phyloP scores from a whole-genome alignment of 2,888 invertebrate genomes.

The Xylocampa areola region DNA sequence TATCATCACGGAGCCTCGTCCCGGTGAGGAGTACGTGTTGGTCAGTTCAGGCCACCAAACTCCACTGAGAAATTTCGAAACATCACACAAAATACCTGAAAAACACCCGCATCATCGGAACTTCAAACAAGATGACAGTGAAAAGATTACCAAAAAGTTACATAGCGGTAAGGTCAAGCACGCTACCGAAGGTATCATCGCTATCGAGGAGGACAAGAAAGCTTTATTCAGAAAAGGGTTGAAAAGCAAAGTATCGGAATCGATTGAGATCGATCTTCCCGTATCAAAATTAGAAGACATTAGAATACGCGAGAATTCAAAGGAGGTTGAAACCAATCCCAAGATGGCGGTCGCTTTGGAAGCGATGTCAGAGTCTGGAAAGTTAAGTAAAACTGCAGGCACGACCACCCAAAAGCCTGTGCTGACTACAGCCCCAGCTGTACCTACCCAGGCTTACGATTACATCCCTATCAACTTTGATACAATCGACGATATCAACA shows the following conservation, averaged over 20 bases:
- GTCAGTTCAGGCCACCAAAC: constrained; percentile 89
- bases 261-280: constrained; percentile 85
- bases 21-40: constrained; percentile 92
- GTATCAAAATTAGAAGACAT: constrained; percentile 86
- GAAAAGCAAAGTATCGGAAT: constrained; percentile 79
- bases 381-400: constrained; percentile 76
- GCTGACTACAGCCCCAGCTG: constrained; percentile 86
- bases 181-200: constrained; percentile 81
- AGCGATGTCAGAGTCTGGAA: constrained; percentile 86
- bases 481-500: constrained; percentile 86
- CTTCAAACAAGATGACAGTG: constrained; percentile 78
- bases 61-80: constrained; percentile 90
- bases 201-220: constrained; percentile 87
- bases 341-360: constrained; percentile 83
- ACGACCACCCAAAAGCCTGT: constrained; percentile 90
- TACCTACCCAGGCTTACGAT: constrained; percentile 78
- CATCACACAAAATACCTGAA: constrained; percentile 92
- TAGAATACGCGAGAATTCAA: constrained; percentile 86
- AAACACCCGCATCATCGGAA: constrained; percentile 80
- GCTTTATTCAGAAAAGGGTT: constrained; percentile 75
- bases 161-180: constrained; percentile 80
- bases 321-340: constrained; percentile 83
- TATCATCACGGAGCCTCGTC: constrained; percentile 91
- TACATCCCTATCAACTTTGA: constrained; percentile 87
- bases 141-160: constrained; percentile 82